Base-by-base conservation (phyloP, 2,888 invertebrate genomes). In the Adelognathus sp. region DNA sequence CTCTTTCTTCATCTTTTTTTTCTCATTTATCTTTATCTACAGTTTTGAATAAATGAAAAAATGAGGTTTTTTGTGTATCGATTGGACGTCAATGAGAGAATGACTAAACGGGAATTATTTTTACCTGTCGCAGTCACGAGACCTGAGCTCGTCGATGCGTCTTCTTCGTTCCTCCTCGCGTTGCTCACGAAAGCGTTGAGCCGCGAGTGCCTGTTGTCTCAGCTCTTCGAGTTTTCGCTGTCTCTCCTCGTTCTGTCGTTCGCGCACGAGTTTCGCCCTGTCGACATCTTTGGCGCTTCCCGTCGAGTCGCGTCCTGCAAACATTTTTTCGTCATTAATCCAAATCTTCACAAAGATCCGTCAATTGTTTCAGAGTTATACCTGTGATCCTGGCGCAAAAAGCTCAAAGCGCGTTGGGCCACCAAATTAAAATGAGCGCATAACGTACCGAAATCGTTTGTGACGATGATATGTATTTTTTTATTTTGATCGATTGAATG, bases 171-270 rank as follows among this genome's bases (percentile, higher is more conserved):
- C 97, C 84, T 96, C 96, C 90, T 97, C 97, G 87, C 97, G 95
- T 92, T 96, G 96, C 93, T 97, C 97, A 61, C 97, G 95, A 92
- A 97, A 97, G 89, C 95, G 95, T 93, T 97, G 97, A 89, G 97
- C 97, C 63, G 97, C 96, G 85, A 97, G 94, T 75, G 97, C 97
- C 92, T 97, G 97, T 90, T 96, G 95, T 89, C 96, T 96, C 88
- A 98, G 93, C 93, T 98, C 98, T 91, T 97, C 97, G 89, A 98
- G 93, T 92, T 97, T 96, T 90, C 95, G 95, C 89, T 97, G 95
- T 88, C 97, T 95, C 92, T 98, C 98, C 90, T 96, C 96, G 93
- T 97, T 96, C 92, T 98, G 97, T 87, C 96, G 94, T 90, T 98
- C 97, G 87, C 97, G 95, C 86, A 97, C 94, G 91, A 95, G 92